Conservation (phyloP, 2,797 vertebrate species). For the Neomorphus geoffroyi region DNA sequence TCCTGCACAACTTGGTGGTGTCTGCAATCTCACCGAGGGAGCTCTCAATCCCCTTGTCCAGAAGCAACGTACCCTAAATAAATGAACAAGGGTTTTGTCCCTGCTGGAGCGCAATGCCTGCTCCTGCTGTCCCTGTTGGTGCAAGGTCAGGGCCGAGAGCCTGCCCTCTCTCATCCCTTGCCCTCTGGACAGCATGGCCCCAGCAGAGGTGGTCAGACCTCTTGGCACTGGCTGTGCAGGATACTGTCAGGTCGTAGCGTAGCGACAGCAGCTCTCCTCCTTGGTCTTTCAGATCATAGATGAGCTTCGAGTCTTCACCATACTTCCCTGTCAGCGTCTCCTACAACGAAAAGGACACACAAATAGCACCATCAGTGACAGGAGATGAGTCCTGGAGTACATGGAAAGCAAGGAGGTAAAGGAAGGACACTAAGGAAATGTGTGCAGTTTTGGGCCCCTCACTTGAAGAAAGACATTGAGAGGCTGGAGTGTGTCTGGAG, state of each 20-base stretch:
- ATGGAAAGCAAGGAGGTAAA: neutral
- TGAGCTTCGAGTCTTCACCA: constrained; percentile 91
- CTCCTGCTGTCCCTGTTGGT: fast-evolving
- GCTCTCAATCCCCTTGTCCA: no score
- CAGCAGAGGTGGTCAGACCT: neutral
- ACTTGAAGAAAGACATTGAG: no score
- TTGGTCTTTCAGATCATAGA: constrained; percentile 95
- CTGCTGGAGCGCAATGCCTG: neutral
- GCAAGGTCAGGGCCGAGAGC: neutral
- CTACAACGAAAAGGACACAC: constrained; percentile 69
- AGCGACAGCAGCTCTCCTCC: constrained; percentile 94
- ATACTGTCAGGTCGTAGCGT: constrained; percentile 97
- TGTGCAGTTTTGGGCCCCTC: no score
- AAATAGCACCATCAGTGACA: neutral
- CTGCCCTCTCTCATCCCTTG: neutral
- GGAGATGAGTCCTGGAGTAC: neutral
- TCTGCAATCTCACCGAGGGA: no score
- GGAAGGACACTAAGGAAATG: neutral
- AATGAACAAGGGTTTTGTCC: neutral
- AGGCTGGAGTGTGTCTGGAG: no score
- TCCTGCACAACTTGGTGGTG: no score
- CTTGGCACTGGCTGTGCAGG: constrained; percentile 65
- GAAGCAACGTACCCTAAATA: no score
- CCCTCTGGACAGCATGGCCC: neutral
- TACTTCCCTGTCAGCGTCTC: constrained; percentile 92